These are phyloP conservation scores for Rostratula benghalensis DNA, from an alignment of 2,113 vertebrate species.

Conservation along the genomic window DNA sequence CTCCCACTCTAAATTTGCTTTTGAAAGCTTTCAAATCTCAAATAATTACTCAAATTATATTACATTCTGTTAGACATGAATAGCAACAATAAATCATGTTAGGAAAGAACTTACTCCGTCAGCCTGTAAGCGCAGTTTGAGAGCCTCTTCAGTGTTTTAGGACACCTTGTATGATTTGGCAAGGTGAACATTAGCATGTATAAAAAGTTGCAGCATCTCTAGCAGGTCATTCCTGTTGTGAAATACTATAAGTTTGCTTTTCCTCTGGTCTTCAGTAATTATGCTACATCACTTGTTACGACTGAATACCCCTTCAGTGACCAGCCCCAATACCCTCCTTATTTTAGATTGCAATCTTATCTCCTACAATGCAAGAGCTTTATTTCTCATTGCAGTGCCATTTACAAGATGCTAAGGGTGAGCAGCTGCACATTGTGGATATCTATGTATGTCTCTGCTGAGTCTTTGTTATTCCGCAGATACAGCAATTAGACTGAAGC, in stretches of 20 bases:
- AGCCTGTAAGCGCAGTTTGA: neutral
- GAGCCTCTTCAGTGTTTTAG: neutral
- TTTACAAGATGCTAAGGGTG: conserved; percentile 43
- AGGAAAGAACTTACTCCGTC: neutral
- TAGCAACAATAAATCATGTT: neutral
- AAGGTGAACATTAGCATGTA: neutral
- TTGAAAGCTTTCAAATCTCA: neutral
- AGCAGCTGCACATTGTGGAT: conserved; percentile 20
- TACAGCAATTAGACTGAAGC: neutral
- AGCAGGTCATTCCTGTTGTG: neutral
- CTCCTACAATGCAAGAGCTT: neutral
- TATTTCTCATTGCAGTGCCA: neutral
- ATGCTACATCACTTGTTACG: neutral
- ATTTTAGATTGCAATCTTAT: neutral
- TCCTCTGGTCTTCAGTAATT: conserved; percentile 23
- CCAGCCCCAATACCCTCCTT: neutral
- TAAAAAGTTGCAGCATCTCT: neutral
- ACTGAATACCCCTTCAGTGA: conserved; percentile 15
- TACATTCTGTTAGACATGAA: neutral
- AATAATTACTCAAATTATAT: neutral
- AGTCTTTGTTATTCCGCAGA: neutral
- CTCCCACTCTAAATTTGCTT: neutral
- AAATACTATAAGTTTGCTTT: conserved; percentile 4
- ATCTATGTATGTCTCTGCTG: conserved; percentile 11
- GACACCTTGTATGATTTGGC: neutral